Evolutionary conservation across 1,140 invertebrate genomes (phyloP).

Genomic region (Rhagoletis zephyria): DNA sequence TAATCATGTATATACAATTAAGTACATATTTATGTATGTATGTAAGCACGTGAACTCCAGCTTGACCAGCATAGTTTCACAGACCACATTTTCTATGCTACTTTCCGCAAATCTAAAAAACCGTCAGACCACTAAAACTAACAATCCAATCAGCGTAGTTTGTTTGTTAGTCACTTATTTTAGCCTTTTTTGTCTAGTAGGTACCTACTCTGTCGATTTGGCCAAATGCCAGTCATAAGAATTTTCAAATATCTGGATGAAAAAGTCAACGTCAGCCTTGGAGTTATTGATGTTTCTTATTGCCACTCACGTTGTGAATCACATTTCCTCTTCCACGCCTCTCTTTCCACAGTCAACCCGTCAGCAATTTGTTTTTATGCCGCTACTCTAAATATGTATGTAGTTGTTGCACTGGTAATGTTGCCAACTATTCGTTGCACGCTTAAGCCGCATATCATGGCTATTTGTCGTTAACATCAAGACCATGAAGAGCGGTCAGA

Average conservation of each 20-base stretch:
- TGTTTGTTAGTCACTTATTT: background rate
- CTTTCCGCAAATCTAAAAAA: no score
- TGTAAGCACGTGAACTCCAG: no score
- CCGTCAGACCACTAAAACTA: background rate
- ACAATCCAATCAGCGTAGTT: background rate
- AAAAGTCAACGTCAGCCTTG: background rate
- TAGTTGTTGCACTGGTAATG: background rate
- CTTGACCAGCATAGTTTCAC: no score
- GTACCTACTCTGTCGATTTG: background rate
- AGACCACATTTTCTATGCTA: no score
- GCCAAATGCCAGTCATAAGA: background rate
- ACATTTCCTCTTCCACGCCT: no score
- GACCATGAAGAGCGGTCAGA: background rate
- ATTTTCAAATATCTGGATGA: background rate
- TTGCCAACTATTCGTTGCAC: background rate
- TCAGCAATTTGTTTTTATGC: background rate
- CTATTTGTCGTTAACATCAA: slow-evolving; percentile 20
- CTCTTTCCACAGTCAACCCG: no score
- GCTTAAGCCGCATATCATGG: background rate
- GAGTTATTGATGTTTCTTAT: background rate
- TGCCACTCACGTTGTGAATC: background rate
- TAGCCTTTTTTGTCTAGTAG: background rate
- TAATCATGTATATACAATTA: no score
- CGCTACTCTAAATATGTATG: background rate
- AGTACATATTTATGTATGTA: no score